phyloP scores from a whole-genome alignment of 2,113 vertebrate genomes.

The Bungarus multicinctus region DNA sequence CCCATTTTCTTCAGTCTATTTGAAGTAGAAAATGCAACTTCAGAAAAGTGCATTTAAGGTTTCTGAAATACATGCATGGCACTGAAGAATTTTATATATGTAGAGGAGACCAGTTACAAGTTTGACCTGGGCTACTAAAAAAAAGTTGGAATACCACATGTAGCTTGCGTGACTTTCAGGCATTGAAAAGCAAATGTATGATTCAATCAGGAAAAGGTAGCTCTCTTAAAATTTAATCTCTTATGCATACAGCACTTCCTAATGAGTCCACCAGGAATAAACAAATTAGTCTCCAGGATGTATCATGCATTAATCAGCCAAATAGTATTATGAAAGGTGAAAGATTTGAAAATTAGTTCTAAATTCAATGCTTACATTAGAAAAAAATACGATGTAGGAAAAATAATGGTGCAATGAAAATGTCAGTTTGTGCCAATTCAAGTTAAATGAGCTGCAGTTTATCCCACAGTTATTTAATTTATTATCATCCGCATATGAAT shows the following conservation, averaged over 20 bases:
- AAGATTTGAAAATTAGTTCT: conserved; percentile 75
- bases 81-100: neutral
- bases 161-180: conserved; percentile 57
- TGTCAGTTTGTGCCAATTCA: conserved; percentile 54
- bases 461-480: conserved; percentile 33
- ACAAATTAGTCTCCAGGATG: conserved; percentile 77
- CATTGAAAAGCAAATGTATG: conserved; percentile 57
- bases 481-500: conserved; percentile 23
- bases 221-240: conserved; percentile 68
- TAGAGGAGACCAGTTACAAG: neutral
- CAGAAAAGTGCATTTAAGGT: neutral
- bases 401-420: conserved; percentile 59
- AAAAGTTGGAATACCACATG: conserved; percentile 3
- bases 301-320: conserved; percentile 79
- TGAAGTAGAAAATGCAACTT: neutral
- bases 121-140: conserved; percentile 15
- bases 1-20: neutral
- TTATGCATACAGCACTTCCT: conserved; percentile 68
- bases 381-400: conserved; percentile 45
- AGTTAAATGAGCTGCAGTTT: conserved; percentile 51
- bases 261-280: conserved; percentile 76
- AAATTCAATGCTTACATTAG: conserved; percentile 60
- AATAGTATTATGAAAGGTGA: conserved; percentile 75
- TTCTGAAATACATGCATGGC: neutral
- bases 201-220: conserved; percentile 70